A percentile compares a stretch with the other conserved stretches of the same genome.
These are phyloP conservation scores for Pampusana beccarii DNA, from an alignment of 2,113 vertebrate species.

Conservation along the genomic window DNA sequence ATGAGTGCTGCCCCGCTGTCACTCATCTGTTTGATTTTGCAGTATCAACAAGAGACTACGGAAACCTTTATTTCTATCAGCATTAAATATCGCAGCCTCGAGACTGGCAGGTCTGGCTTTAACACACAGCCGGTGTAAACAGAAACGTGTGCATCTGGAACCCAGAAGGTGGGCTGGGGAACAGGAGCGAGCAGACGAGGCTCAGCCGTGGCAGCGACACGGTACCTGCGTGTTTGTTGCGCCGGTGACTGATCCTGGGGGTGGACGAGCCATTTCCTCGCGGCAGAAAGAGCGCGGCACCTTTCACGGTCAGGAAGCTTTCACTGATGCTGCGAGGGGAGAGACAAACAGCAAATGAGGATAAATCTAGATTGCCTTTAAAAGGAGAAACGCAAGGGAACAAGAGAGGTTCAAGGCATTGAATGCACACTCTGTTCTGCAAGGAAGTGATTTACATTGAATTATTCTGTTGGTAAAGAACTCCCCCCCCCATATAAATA, in stretches of 20 bases:
- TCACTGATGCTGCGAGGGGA: conserved; percentile 89
- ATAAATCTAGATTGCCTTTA: not conserved
- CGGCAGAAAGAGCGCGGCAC: conserved; percentile 94
- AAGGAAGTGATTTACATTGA: not conserved
- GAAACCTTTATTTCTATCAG: not conserved
- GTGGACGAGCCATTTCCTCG: conserved; percentile 88
- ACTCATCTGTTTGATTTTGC: not conserved
- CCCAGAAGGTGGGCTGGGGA: not conserved
- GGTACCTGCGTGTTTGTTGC: conserved; percentile 96
- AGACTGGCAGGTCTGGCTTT: not conserved
- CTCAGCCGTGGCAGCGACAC: not conserved
- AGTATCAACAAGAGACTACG: not conserved
- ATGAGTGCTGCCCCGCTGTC: not conserved
- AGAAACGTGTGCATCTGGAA: not conserved
- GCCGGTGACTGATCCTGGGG: conserved; percentile 86
- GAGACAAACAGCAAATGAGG: not conserved
- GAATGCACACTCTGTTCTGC: not conserved
- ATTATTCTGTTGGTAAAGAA: not conserved
- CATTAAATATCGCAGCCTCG: not conserved
- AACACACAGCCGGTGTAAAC: not conserved
- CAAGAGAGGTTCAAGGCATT: not conserved
- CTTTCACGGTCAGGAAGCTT: conserved; percentile 97
- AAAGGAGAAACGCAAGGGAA: not conserved
- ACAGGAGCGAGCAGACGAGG: not conserved
- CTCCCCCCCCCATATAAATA: not conserved